Evolutionary conservation across 1,140 invertebrate species (phyloP).

Genomic region (Pissodes strobi): DNA sequence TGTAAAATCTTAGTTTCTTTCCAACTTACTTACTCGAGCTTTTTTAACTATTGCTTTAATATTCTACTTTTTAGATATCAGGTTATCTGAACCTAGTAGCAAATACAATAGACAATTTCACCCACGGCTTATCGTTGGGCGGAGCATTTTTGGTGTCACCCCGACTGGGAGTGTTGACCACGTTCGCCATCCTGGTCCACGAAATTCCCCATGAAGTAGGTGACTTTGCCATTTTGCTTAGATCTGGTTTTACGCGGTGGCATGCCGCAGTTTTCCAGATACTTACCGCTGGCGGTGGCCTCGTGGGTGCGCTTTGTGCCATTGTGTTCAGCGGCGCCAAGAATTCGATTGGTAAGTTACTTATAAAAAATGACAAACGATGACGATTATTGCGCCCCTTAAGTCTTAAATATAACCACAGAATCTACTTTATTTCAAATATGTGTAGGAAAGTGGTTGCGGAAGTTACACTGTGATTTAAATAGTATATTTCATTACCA

Average conservation of each 20-base stretch:
- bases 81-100: constrained; percentile 95
- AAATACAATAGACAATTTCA: constrained; percentile 97
- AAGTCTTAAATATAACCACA: no score
- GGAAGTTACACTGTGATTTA: no score
- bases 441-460: no score
- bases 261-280: constrained; percentile 92
- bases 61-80: constrained; percentile 66
- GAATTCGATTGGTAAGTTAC: constrained; percentile 75
- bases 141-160: constrained; percentile 90
- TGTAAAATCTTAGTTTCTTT: neutral
- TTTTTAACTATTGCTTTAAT: neutral
- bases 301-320: constrained; percentile 85
- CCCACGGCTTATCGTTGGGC: constrained; percentile 94
- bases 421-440: no score
- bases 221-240: constrained; percentile 96
- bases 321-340: constrained; percentile 79
- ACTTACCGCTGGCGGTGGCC: constrained; percentile 82
- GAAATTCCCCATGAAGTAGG: constrained; percentile 98
- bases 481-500: no score
- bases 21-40: no score
- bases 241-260: constrained; percentile 88
- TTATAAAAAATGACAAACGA: no score
- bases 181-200: constrained; percentile 93
- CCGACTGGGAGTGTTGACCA: constrained; percentile 86
- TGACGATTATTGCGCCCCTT: no score